phyloP scores from a whole-genome alignment of 2,888 invertebrate species.

The Caenorhabditis japonica region DNA sequence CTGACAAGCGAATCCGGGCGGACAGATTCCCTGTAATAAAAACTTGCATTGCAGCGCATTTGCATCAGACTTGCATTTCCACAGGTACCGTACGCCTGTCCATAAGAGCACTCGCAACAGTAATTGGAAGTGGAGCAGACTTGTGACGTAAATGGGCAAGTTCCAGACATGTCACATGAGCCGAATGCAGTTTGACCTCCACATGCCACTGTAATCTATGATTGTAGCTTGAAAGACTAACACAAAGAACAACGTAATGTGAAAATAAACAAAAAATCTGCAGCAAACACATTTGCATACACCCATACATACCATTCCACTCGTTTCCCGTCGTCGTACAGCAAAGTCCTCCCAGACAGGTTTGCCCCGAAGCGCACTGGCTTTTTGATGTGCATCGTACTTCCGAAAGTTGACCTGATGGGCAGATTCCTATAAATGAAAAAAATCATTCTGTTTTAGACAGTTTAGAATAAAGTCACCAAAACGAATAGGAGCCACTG shows the following conservation, averaged over 20 bases:
- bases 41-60: background rate
- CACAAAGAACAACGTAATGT: no score
- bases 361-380: constrained; percentile 69
- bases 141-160: constrained; percentile 51
- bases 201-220: constrained; percentile 72
- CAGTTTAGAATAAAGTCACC: constrained; percentile 57
- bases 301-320: constrained; percentile 59
- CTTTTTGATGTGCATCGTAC: constrained; percentile 68
- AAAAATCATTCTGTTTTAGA: no score
- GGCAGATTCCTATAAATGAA: constrained; percentile 66
- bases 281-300: constrained; percentile 11
- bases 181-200: constrained; percentile 69
- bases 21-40: constrained; percentile 63
- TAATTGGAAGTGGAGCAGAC: constrained; percentile 72
- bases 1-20: constrained; percentile 69
- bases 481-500: constrained; percentile 21
- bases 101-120: constrained; percentile 75
- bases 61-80: constrained; percentile 57
- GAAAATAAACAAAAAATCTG: no score
- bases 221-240: background rate
- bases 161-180: constrained; percentile 59
- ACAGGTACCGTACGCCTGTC: constrained; percentile 70
- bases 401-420: constrained; percentile 70
- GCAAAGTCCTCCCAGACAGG: constrained; percentile 74
- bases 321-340: constrained; percentile 71